A percentile compares a stretch with the other conserved stretches of the same genome.
Conservation (phyloP, 35 echinoderm and acorn worm species). For the Strongylocentrotus purpuratus region DNA sequence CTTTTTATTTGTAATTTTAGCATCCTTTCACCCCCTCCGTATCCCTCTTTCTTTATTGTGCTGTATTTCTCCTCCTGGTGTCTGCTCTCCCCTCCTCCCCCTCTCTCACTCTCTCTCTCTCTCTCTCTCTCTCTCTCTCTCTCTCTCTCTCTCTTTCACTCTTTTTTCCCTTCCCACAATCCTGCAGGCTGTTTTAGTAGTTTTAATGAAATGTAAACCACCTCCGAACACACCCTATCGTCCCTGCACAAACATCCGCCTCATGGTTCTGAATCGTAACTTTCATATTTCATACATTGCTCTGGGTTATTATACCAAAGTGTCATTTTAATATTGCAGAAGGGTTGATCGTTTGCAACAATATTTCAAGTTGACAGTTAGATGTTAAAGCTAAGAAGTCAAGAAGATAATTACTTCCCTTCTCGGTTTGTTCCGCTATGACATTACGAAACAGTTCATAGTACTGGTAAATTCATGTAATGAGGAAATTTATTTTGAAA, state of each 20-base stretch:
- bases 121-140: too few species aligned
- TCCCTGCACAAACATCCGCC: slow-evolving; percentile 1
- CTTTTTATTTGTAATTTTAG: neutral
- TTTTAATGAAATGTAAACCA: slow-evolving; percentile 44
- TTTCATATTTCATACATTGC: neutral
- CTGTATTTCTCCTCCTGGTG: neutral
- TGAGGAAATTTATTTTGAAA: neutral
- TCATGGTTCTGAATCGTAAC: neutral
- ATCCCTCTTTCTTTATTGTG: neutral
- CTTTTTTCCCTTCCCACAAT: neutral
- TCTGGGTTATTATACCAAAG: neutral
- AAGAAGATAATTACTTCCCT: neutral
- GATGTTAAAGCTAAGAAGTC: neutral
- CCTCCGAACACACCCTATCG: neutral
- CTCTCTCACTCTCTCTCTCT: too few species aligned
- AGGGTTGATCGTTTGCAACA: neutral
- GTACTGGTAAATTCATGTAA: neutral
- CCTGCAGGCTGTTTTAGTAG: neutral
- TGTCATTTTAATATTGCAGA: neutral
- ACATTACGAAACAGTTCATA: neutral
- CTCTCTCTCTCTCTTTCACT: neutral
- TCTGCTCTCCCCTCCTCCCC: too few species aligned
- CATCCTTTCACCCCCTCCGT: neutral
- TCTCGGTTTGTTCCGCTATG: neutral
- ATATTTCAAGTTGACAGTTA: neutral